Base-by-base conservation (phyloP, 2,113 vertebrate species). In the Syrmaticus mikado region DNA sequence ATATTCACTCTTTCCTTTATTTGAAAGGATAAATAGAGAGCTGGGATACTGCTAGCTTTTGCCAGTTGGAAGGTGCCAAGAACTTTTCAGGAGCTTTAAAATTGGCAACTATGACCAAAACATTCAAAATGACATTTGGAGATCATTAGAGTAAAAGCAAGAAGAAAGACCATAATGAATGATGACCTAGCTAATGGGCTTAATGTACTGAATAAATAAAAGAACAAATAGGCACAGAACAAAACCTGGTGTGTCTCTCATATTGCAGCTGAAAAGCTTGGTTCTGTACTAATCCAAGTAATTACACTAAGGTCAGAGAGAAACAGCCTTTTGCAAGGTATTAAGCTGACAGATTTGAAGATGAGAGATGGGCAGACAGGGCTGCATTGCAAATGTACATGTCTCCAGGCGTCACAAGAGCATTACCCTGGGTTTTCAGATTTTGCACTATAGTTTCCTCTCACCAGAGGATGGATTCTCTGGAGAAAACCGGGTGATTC, bases 201-300 rank as follows among this genome's bases (percentile, higher is more conserved):
- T 62, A 67, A 34, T 41, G 32, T 72, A 82, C 70, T 82, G 88
- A 87, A 74, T 74, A 93, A 95, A 95, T 4, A 65, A 83, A 95
- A 86, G 87, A 94, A 83, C 72, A 95, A 94, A 91, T 16, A 88
- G 58, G 46, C 66, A 57, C 32, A n/a, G 79, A 95, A 89, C 82
- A 92, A 94, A 94, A 52, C 70, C 75, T 82, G 68, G n/a, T 87
- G 91, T 84, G 43, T 62, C 11, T 89, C 19, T 90, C 62, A 82
- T 87, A 72, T 80, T 87, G 66, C 55, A 86, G 67, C 58, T 94
- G 81, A 92, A 96, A 93, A 91, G 78, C 72, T 82, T 85, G 65
- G 81, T 79, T 89, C 10, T 2, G 57, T 90, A 73, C 77, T 96
- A 91, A 91, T 77, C 72, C 90, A 80, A 93, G 78, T 87, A 89